Base-by-base conservation (phyloP, 1,140 invertebrate genomes). In the Leguminivora glycinivorella region DNA sequence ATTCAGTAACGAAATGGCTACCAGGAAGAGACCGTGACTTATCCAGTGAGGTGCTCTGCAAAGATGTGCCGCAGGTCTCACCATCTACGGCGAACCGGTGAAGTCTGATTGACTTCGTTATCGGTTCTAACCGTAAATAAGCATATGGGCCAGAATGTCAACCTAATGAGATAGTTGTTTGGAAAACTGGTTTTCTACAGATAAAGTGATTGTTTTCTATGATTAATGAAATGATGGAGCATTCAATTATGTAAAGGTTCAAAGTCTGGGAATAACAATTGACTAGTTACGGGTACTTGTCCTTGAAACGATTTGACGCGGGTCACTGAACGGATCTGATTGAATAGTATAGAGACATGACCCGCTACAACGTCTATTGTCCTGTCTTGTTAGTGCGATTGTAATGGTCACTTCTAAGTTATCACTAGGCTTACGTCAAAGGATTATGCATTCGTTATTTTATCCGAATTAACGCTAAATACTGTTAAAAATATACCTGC, bases 61-160 rank as follows among this genome's bases (percentile, higher is more conserved):
- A 80, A 82, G 81, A 82, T 84, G 78, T 79, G 72, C 79, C 77
- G 77, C 75, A 69, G 72, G 71, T 67, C 70, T 47, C 70, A 40
- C 84, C 83, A 78, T 83, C 75, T 83, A 87, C 67, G 82, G 83
- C 58, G 76, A 79, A 79, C 75, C 75, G 78, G 75, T 80, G 79
- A 81, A 73, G 78, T 73, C 75, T 83, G 78, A 83, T 82, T 75
- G 83, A 87, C 78, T 83, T 80, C 78, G 76, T 83, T 83, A 81
- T 80, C 76, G 80, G 70, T 68, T 71, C 74, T 72, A 78, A 79
- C 72, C 70, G 72, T 81, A 75, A 77, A 81, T 81, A 79, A 79
- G 69, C 43, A 70, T 67, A 69, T 70, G 29, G 43, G 68, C 72
- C 43, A 26, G 70, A 60, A 71, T 76, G 63, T 69, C 56, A 70